Conservation (phyloP, 2,797 vertebrate genomes). For the Harpagifer antarcticus region DNA sequence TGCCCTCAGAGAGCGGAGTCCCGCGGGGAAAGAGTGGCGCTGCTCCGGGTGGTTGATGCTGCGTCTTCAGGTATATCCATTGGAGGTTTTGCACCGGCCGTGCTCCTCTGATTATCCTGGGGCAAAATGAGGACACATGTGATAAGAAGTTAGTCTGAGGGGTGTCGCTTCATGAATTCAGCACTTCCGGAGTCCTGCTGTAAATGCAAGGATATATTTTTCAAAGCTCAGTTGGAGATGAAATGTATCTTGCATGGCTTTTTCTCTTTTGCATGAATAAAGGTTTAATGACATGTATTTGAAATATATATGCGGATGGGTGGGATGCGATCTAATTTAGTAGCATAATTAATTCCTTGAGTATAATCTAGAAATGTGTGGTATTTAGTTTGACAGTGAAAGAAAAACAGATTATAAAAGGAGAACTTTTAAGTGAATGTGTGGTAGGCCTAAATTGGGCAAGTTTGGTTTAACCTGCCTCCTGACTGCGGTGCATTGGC, state of each 20-base stretch:
- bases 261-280: slow-evolving; percentile 23
- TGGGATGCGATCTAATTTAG: slow-evolving; percentile 13
- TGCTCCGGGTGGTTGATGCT: slow-evolving; percentile 32
- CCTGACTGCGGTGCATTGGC: not conserved
- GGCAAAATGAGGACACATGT: slow-evolving; percentile 31
- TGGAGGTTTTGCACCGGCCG: slow-evolving; percentile 37
- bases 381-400: not conserved
- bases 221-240: slow-evolving; percentile 1
- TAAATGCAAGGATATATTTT: slow-evolving; percentile 14
- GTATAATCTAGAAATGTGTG: slow-evolving; percentile 8
- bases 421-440: not conserved
- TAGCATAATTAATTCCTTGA: slow-evolving; percentile 21
- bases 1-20: slow-evolving; percentile 61
- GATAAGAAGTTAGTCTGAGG: slow-evolving; percentile 34
- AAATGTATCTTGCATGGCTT: not conserved
- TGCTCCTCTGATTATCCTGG: slow-evolving; percentile 64
- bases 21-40: slow-evolving; percentile 32
- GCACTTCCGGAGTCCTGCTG: slow-evolving; percentile 5
- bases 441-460: not conserved
- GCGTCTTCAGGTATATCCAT: slow-evolving; percentile 77
- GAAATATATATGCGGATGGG: slow-evolving; percentile 15
- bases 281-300: slow-evolving; percentile 25
- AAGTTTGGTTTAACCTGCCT: not conserved
- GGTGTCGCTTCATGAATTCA: slow-evolving; percentile 2
- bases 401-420: not conserved